Base-by-base conservation (phyloP, 2,888 invertebrate species). In the Eurytoma californica region DNA sequence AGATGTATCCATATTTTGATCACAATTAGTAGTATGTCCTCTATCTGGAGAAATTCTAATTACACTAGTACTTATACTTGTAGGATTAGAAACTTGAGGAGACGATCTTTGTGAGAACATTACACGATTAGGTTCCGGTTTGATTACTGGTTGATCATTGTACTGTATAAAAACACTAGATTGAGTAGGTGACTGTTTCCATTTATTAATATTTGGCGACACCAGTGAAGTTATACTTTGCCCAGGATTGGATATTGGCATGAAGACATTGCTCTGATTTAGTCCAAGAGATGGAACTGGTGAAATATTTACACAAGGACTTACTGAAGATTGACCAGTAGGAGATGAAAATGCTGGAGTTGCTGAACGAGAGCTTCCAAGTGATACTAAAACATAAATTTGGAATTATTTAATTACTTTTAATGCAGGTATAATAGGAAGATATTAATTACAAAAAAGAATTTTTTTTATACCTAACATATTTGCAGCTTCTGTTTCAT, bases 401-500 rank as follows among this genome's bases (percentile, higher is more conserved):
- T 24, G 24, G 24, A 9, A 49, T 49, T 49, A 3, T 14, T 53
- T n/a, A 14, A 53, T 53, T 53, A 53, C 3, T 7, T 53, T 53
- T 53, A 14, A 53, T 53, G 12, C n/a, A n/a, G 18, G 3, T 63
- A 60, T 16, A 61, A 70, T 51, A 20, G 57, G 1, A 65, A 13
- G 7, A 30, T 47, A 20, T 65, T 47, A 30, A 65, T 65, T 47
- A 30, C 3, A 65, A 55, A 68, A 68, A 68, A 68, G 12, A 2
- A n/a, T 14, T 53, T 5, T 3, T 53, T 53, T 53, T 14, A 90
- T 91, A 95, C 96, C 96, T 82, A 98, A 92, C 97, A 98, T 97
- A 90, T 97, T 98, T 67, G 98, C 98, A 80, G 97, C 98, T 91
- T 98, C 98, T 0, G 97, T 97, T 91, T 98, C 98, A 87, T 98